These are phyloP conservation scores for Sebastes schlegelii DNA, from an alignment of 2,113 vertebrate species.

Conservation along the genomic window DNA sequence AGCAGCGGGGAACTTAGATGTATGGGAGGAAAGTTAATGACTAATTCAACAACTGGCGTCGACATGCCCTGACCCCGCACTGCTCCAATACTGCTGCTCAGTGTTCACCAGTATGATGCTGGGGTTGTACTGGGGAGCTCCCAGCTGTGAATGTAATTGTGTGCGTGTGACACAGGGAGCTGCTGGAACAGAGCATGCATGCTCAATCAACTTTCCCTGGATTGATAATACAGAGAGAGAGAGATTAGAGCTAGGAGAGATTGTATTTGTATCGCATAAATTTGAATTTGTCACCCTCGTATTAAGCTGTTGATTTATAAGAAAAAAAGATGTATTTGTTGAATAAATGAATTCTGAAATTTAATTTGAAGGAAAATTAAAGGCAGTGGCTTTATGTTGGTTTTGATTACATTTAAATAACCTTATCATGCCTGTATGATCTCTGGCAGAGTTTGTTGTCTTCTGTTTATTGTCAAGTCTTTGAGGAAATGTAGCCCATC, in stretches of 20 bases:
- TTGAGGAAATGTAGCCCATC: neutral
- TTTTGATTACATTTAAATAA: constrained; percentile 17
- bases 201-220: constrained; percentile 47
- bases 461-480: neutral
- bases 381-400: constrained; percentile 16
- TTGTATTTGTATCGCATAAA: constrained; percentile 60
- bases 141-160: constrained; percentile 49
- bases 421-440: neutral
- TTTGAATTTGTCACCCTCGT: constrained; percentile 55
- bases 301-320: constrained; percentile 38
- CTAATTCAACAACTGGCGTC: constrained; percentile 15
- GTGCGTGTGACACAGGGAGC: constrained; percentile 20
- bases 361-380: constrained; percentile 44
- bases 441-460: neutral
- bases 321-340: constrained; percentile 3
- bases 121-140: constrained; percentile 21
- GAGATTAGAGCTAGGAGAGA: constrained; percentile 61
- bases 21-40: constrained; percentile 38
- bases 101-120: constrained; percentile 12
- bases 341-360: constrained; percentile 55
- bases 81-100: constrained; percentile 31
- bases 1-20: neutral
- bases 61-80: neutral
- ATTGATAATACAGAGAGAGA: constrained; percentile 50
- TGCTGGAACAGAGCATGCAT: constrained; percentile 21